phyloP scores from a whole-genome alignment of 2,888 invertebrate species.

The Pristionchus japonicus region DNA sequence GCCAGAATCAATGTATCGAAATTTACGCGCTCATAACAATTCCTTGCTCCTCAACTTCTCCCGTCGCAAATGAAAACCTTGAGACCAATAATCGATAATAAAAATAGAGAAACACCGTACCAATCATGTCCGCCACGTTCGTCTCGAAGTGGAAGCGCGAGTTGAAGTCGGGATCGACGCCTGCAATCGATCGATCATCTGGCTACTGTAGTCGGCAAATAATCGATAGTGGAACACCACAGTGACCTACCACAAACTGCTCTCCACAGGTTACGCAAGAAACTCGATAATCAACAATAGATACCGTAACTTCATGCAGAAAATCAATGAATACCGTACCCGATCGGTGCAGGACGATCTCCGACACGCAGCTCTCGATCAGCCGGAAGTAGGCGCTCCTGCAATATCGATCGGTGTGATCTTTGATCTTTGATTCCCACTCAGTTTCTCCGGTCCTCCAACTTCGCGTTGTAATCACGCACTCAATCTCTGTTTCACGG shows the following conservation, averaged over 20 bases:
- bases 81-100: neutral
- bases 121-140: constrained; percentile 60
- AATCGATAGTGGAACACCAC: neutral
- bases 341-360: constrained; percentile 61
- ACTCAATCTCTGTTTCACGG: neutral
- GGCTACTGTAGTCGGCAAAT: neutral
- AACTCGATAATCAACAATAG: neutral
- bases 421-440: neutral
- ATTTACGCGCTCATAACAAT: no score
- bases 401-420: constrained; percentile 21
- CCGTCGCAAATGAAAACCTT: no score
- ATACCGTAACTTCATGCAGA: neutral
- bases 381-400: constrained; percentile 63
- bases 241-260: constrained; percentile 6
- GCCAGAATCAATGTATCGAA: no score
- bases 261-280: no score
- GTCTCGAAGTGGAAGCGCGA: constrained; percentile 59
- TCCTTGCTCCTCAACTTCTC: no score
- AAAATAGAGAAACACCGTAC: constrained; percentile 21
- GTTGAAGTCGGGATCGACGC: constrained; percentile 58
- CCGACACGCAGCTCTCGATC: constrained; percentile 60
- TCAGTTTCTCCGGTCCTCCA: neutral
- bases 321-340: constrained; percentile 16
- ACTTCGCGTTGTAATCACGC: neutral
- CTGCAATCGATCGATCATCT: constrained; percentile 41